phyloP scores from a whole-genome alignment of 2,888 invertebrate genomes.

The Chrysolina oricalcia region DNA sequence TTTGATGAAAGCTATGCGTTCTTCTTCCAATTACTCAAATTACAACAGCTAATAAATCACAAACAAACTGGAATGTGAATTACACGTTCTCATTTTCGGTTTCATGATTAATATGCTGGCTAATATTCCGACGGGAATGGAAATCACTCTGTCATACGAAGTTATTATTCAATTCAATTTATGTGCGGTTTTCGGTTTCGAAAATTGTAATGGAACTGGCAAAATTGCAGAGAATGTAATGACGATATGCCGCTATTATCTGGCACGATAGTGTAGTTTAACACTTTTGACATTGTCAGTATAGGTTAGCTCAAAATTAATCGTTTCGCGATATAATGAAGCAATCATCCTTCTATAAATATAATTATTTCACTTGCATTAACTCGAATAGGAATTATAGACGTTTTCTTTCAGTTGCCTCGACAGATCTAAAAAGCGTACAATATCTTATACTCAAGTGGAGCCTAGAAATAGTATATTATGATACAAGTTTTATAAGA shows the following conservation, averaged over 20 bases:
- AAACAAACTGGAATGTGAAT: constrained; percentile 23
- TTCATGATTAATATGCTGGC: constrained; percentile 40
- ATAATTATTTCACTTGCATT: too few species aligned
- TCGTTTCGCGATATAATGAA: background rate
- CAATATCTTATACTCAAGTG: too few species aligned
- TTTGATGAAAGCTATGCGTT: background rate
- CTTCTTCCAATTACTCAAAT: background rate
- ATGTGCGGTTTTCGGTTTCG: constrained; percentile 32
- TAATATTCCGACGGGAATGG: constrained; percentile 35
- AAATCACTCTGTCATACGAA: constrained; percentile 36
- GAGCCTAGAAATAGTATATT: too few species aligned
- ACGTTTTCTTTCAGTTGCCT: too few species aligned
- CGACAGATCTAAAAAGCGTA: too few species aligned
- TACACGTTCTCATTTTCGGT: constrained; percentile 29
- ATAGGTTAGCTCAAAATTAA: background rate
- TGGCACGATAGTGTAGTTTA: background rate
- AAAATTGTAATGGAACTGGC: constrained; percentile 29
- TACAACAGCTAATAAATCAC: constrained; percentile 28
- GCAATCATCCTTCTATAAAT: background rate
- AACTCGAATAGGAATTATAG: too few species aligned
- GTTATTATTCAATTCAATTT: constrained; percentile 40
- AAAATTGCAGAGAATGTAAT: constrained; percentile 3
- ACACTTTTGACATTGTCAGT: background rate
- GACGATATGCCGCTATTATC: background rate
- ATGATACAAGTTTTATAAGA: too few species aligned